Evolutionary conservation across 2,113 vertebrate species (phyloP).

Genomic region (Glareola pratincola): DNA sequence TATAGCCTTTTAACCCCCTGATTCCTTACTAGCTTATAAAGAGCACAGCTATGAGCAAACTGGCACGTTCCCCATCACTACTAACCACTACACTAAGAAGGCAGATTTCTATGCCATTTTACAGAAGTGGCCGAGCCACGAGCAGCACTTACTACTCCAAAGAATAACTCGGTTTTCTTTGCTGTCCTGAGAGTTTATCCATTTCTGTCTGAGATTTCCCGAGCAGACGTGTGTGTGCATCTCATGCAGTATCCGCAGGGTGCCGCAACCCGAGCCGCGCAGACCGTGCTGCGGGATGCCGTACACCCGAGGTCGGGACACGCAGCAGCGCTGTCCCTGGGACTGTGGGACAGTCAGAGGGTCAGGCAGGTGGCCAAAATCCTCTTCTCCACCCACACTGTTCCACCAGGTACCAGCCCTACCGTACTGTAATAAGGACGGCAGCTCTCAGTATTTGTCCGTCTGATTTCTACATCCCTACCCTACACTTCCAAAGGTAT

Average conservation of each 20-base stretch:
- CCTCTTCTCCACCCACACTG: background rate
- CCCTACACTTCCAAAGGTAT: background rate
- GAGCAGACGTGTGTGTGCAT: fast-evolving
- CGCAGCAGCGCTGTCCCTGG: background rate
- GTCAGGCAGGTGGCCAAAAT: background rate
- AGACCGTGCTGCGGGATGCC: fast-evolving
- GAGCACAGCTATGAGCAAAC: background rate
- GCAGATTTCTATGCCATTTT: background rate
- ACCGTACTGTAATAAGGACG: background rate
- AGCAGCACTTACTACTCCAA: background rate
- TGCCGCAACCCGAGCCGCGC: fast-evolving
- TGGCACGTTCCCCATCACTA: background rate
- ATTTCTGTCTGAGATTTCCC: background rate
- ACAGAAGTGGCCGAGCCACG: background rate
- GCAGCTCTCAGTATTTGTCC: background rate
- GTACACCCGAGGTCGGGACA: fast-evolving
- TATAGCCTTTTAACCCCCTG: background rate
- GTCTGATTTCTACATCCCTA: background rate
- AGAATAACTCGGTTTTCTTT: background rate
- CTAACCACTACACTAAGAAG: background rate
- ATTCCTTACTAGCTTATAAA: background rate
- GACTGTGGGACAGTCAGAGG: too few relatives aligned
- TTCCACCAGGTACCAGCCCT: background rate
- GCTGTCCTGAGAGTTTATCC: background rate
- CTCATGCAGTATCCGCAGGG: fast-evolving